phyloP scores from a whole-genome alignment of 1,140 invertebrate genomes.

The Andricus grossulariae region DNA sequence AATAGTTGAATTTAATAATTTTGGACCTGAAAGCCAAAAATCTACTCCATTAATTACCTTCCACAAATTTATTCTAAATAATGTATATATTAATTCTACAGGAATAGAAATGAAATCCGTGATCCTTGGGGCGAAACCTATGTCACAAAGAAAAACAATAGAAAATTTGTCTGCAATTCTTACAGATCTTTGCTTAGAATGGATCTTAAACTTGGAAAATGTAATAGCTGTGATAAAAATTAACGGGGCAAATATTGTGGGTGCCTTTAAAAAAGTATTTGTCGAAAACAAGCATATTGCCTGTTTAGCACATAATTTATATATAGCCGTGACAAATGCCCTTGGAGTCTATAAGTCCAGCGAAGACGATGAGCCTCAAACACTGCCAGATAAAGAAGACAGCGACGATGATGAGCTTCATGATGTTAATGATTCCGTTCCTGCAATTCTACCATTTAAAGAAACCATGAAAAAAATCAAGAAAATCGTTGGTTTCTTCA shows the following conservation, averaged over 20 bases:
- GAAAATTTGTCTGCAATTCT: constrained; percentile 20
- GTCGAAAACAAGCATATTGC: constrained; percentile 32
- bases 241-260: constrained; percentile 32
- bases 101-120: background rate
- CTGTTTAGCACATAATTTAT: constrained; percentile 29
- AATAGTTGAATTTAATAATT: too few species aligned
- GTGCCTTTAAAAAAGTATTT: constrained; percentile 34
- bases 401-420: background rate
- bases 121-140: constrained; percentile 19
- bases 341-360: background rate
- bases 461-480: constrained; percentile 30
- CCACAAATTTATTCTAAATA: too few species aligned
- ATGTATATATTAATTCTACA: too few species aligned
- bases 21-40: too few species aligned
- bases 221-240: constrained; percentile 1
- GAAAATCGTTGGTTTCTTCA: constrained; percentile 33
- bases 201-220: constrained; percentile 10
- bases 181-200: background rate
- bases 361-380: background rate
- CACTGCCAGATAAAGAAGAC: background rate
- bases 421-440: background rate
- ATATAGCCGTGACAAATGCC: background rate
- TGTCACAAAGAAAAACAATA: constrained; percentile 38
- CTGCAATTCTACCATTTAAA: background rate
- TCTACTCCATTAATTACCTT: background rate